Evolutionary conservation across 30 jellyfish, hydroid and myxozoan genomes (phyloP).

Genomic region (Sanderia malayensis): DNA sequence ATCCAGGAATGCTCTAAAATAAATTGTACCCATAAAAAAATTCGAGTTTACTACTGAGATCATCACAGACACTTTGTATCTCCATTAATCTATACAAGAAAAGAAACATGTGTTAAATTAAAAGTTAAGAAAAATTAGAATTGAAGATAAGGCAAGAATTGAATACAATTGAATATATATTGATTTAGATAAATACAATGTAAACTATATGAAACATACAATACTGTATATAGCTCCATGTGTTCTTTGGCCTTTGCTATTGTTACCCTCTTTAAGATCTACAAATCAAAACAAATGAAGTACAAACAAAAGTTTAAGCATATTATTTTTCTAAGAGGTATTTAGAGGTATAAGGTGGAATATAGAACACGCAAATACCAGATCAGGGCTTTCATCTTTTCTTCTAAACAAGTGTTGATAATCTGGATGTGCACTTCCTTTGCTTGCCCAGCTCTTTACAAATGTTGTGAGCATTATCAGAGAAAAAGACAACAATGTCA

Average conservation of each 20-base stretch:
- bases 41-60: conserved; percentile 43
- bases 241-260: conserved; percentile 64
- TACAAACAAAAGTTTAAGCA: neutral
- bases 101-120: neutral
- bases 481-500: conserved; percentile 55
- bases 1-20: too few relatives aligned
- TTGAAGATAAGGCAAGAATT: neutral
- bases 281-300: neutral
- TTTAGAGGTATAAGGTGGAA: neutral
- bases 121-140: neutral
- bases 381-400: conserved; percentile 68
- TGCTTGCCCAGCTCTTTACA: conserved; percentile 42
- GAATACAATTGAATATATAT: neutral
- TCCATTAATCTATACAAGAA: conserved; percentile 53
- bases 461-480: conserved; percentile 43
- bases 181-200: neutral
- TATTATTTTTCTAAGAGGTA: neutral
- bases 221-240: conserved; percentile 60
- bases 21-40: conserved; percentile 51
- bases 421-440: conserved; percentile 10
- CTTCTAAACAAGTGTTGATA: conserved; percentile 54
- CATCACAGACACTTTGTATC: conserved; percentile 56
- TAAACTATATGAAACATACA: conserved; percentile 19
- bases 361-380: conserved; percentile 23
- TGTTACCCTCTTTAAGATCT: conserved; percentile 69